Base-by-base conservation (phyloP, 2,113 vertebrate genomes). In the Leucosticte australis region DNA sequence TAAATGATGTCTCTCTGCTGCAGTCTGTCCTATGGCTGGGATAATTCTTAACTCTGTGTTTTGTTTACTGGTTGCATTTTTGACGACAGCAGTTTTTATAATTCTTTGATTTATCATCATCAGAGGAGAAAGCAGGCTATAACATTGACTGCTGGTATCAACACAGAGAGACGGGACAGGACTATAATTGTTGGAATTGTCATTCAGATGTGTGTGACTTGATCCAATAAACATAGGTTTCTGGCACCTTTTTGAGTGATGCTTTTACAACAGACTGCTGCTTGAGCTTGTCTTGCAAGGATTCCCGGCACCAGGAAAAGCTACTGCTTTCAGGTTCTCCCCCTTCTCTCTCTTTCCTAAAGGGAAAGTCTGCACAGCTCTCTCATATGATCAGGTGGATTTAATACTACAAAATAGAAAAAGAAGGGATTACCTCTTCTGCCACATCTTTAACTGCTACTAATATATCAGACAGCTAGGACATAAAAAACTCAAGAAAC, bases 121-220 rank as follows among this genome's bases (percentile, higher is more conserved):
- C 67, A 24, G 26, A 68, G 70, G 21, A 76, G 50, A 83, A 92
- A 85, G 37, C 52, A 90, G 21, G 39, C 42, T 79, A 10, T 20
- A 63, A 63, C 4, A 33, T 68, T 64, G 89, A 91, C 74, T 90
- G 65, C 84, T 83, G 67, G 46, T 94, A 76, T 80, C 78, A 95
- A 62, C 55, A 62, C 26, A 68, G 62, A 57, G 52, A 87, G 74
- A 77, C 1, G 4, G 84, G 75, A 83, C 78, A 92, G 81, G 62
- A 41, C 87, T 94, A 15, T 88, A 91, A 77, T 74, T 92, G 78
- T 70, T 83, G 79, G 59, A 91, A 86, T 70, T 93, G 55, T 90
- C 92, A 74, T 92, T 90, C 85, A 74, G 67, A 77, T 12, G 2
- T 4, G 2, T 67, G 64, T 86, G 78, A 89, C 49, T 91, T 85